Conservation (phyloP, 2,888 invertebrate genomes). For the Drosophila limbata region DNA sequence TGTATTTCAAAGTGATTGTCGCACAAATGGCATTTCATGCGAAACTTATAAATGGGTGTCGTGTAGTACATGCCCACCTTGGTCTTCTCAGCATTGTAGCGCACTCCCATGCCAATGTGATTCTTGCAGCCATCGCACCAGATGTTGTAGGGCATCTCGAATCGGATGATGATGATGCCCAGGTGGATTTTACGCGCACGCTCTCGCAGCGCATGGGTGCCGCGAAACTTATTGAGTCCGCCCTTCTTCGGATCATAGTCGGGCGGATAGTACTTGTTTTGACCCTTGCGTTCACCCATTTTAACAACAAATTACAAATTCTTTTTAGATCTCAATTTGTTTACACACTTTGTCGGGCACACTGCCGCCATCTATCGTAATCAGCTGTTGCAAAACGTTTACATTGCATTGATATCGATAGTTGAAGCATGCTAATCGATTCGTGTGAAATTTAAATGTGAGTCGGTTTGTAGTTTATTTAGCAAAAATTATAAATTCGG, state of each 20-base stretch:
- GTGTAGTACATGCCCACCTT: constrained; percentile 99
- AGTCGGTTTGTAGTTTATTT: too few species aligned
- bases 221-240: constrained; percentile 96
- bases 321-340: background rate
- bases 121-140: constrained; percentile 99
- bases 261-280: constrained; percentile 99
- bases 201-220: constrained; percentile 97
- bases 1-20: constrained; percentile 99
- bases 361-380: constrained; percentile 24
- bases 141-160: constrained; percentile 99
- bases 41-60: constrained; percentile 98
- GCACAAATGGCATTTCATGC: constrained; percentile 99
- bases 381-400: constrained; percentile 41
- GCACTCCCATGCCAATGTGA: constrained; percentile 99
- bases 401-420: constrained; percentile 11
- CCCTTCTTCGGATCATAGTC: constrained; percentile 98
- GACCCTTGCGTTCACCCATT: constrained; percentile 99
- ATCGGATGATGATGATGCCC: constrained; percentile 93
- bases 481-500: too few species aligned
- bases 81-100: constrained; percentile 97
- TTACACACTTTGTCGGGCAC: constrained; percentile 16
- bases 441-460: too few species aligned
- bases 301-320: constrained; percentile 19
- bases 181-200: constrained; percentile 97
- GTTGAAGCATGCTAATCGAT: background rate